Percentiles rank a stretch among this genome's conserved stretches.
These are phyloP conservation scores for Dolichotis patagonum DNA, from an alignment of 2,113 vertebrate species.

Conservation along the genomic window DNA sequence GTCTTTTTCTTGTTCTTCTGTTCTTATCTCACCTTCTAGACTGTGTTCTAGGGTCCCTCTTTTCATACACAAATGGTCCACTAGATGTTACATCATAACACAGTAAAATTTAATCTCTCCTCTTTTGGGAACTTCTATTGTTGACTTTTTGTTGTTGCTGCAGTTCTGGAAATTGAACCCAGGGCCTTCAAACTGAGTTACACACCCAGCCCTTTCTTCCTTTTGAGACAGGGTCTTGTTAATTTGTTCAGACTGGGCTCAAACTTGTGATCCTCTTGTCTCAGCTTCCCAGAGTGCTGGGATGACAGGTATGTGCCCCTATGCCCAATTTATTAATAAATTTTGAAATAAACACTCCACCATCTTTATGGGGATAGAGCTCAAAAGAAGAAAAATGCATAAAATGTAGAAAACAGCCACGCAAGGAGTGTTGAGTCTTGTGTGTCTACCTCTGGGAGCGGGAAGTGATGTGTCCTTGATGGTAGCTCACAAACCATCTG, in stretches of 20 bases:
- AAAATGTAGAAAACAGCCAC: background rate
- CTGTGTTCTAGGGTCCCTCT: background rate
- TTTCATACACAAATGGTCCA: background rate
- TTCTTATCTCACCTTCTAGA: background rate
- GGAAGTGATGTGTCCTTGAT: background rate
- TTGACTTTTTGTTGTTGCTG: background rate
- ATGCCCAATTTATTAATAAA: background rate
- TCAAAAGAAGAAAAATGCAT: too few relatives aligned
- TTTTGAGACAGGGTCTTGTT: background rate
- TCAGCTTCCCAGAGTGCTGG: background rate
- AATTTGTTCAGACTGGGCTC: background rate
- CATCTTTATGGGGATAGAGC: background rate
- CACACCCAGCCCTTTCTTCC: background rate
- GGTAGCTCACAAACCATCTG: background rate
- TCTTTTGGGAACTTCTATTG: conserved; percentile 8
- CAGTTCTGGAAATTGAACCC: background rate
- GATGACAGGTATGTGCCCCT: background rate
- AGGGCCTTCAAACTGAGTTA: background rate
- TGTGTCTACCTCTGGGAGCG: background rate
- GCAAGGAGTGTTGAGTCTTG: background rate
- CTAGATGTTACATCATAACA: background rate
- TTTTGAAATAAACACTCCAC: background rate
- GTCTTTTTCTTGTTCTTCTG: background rate
- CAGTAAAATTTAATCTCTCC: background rate
- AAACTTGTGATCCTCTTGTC: background rate